phyloP scores from a whole-genome alignment of 2,797 vertebrate species.

The Petrocephalus schoutedeni region DNA sequence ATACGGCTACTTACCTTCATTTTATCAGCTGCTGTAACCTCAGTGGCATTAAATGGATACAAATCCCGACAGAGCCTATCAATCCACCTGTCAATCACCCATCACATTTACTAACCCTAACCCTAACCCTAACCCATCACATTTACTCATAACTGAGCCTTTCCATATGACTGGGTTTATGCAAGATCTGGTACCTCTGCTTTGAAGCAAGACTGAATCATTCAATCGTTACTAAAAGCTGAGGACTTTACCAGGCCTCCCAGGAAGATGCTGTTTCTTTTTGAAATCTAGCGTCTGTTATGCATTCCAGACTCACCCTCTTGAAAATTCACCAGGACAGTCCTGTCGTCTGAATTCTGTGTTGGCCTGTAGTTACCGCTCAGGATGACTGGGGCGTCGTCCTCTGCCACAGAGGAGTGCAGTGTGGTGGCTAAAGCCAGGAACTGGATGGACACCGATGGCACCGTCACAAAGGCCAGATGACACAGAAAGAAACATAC shows the following conservation, averaged over 20 bases:
- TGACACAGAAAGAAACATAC: neutral
- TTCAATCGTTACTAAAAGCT: neutral
- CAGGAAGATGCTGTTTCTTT: neutral
- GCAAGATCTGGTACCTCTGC: neutral
- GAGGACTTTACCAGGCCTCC: neutral
- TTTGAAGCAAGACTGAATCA: neutral
- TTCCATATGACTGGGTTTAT: neutral
- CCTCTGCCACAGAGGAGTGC: conserved; percentile 68
- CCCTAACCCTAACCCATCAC: neutral
- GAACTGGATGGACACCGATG: conserved; percentile 57
- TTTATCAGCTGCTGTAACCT: neutral
- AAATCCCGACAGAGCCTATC: neutral
- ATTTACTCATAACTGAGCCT: neutral
- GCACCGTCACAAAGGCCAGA: neutral
- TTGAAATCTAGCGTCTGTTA: neutral
- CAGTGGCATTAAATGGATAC: neutral
- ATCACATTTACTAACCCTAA: neutral
- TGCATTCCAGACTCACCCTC: conserved; percentile 66
- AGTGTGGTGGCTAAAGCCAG: conserved; percentile 70
- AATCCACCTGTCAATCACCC: neutral
- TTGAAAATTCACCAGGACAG: conserved; percentile 79
- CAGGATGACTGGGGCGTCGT: conserved; percentile 64
- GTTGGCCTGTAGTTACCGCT: conserved; percentile 75
- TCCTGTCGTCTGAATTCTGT: conserved; percentile 68
- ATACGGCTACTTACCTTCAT: neutral